phyloP scores from a whole-genome alignment of 2,888 invertebrate species.

The Mesorhabditis sp. region DNA sequence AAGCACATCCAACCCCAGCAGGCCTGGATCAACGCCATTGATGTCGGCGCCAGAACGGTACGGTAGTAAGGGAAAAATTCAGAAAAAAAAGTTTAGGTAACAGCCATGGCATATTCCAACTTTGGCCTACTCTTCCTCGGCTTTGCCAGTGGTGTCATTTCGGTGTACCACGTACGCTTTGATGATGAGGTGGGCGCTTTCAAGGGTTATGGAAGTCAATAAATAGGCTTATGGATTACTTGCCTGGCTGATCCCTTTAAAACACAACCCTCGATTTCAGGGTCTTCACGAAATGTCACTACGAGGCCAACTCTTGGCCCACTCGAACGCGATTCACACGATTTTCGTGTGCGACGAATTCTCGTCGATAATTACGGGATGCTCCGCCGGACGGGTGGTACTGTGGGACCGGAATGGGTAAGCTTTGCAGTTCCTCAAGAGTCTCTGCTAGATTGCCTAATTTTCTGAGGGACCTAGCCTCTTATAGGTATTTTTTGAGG shows the following conservation, averaged over 20 bases:
- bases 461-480: neutral
- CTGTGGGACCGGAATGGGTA: neutral
- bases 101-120: neutral
- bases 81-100: neutral
- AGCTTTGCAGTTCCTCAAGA: neutral
- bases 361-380: neutral
- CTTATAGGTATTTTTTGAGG: no score
- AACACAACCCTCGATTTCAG: neutral
- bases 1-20: neutral
- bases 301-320: conserved; percentile 5
- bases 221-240: neutral
- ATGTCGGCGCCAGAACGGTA: conserved; percentile 2
- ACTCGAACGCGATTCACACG: conserved; percentile 1
- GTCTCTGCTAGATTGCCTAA: neutral
- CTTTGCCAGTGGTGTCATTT: neutral
- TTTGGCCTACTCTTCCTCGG: conserved; percentile 4
- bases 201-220: neutral
- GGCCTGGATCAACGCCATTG: conserved; percentile 2
- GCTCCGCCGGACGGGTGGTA: neutral
- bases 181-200: neutral
- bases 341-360: neutral
- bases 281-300: neutral
- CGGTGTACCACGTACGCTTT: neutral
- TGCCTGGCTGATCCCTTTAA: no score
- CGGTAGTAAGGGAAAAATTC: neutral